Evolutionary conservation across 92 coral and sea anemone genomes (phyloP).

Genomic region (Epizoanthus fatuus): DNA sequence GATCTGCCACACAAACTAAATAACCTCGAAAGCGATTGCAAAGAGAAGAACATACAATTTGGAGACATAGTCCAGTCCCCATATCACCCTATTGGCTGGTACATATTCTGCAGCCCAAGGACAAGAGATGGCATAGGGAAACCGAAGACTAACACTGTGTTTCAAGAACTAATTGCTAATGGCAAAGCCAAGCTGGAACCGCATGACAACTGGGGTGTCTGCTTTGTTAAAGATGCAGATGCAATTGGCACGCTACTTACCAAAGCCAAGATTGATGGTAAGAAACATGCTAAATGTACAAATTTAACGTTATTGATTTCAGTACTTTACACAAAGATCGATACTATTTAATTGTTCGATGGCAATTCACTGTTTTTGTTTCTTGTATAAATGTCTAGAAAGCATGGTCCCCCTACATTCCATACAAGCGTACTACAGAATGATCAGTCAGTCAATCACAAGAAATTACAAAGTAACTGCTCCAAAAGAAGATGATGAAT

Average conservation of each 20-base stretch:
- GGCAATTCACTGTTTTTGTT: neutral
- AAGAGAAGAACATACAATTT: neutral
- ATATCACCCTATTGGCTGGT: constrained; percentile 20
- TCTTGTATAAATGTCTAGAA: neutral
- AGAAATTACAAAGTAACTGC: neutral
- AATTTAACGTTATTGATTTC: too few species aligned
- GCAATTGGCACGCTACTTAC: neutral
- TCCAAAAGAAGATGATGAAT: neutral
- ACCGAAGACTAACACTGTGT: neutral
- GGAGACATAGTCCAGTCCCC: neutral
- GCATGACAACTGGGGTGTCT: constrained; percentile 5
- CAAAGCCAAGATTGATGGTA: neutral
- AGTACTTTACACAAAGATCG: too few species aligned
- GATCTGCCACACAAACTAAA: neutral
- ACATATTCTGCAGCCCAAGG: neutral
- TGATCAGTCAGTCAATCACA: constrained; percentile 18
- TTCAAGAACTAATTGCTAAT: neutral
- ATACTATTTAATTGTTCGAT: too few species aligned
- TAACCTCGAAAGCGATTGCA: neutral
- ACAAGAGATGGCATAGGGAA: neutral
- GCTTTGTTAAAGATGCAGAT: neutral
- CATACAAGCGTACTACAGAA: neutral
- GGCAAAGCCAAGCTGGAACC: neutral
- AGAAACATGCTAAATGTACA: neutral
- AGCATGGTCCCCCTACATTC: neutral